These are phyloP conservation scores for Indicator maculatus DNA, from an alignment of 2,113 vertebrate species.

Conservation along the genomic window DNA sequence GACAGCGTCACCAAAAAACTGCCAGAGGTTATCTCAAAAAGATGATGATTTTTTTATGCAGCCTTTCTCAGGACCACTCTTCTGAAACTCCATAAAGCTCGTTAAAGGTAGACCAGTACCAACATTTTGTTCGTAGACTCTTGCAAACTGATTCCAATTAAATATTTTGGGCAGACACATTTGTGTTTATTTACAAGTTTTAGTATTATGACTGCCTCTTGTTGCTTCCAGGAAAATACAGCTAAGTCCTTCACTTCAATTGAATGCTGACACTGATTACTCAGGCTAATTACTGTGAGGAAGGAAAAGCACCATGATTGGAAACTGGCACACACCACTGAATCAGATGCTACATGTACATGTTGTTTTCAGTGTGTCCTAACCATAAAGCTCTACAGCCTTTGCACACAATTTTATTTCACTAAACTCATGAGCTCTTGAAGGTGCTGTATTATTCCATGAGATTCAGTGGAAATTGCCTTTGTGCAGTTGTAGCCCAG, in stretches of 20 bases:
- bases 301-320: not conserved
- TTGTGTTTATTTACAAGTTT: not conserved
- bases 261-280: fast-evolving
- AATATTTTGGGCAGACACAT: not conserved
- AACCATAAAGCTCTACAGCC: not conserved
- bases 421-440: not conserved
- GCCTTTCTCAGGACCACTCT: not conserved
- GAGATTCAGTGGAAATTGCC: not conserved
- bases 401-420: not conserved
- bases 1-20: not conserved
- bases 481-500: not conserved
- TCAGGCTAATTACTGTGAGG: not conserved
- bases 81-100: not conserved
- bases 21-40: not conserved
- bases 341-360: not conserved
- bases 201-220: not conserved
- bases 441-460: not conserved
- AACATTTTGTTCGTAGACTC: not conserved
- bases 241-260: not conserved
- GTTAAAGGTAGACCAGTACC: not conserved
- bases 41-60: not conserved
- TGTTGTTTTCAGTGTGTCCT: not conserved
- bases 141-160: not conserved
- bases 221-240: not conserved
- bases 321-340: not conserved